These are phyloP conservation scores for Cotesia vestalis DNA, from an alignment of 1,140 invertebrate species.

Conservation along the genomic window DNA sequence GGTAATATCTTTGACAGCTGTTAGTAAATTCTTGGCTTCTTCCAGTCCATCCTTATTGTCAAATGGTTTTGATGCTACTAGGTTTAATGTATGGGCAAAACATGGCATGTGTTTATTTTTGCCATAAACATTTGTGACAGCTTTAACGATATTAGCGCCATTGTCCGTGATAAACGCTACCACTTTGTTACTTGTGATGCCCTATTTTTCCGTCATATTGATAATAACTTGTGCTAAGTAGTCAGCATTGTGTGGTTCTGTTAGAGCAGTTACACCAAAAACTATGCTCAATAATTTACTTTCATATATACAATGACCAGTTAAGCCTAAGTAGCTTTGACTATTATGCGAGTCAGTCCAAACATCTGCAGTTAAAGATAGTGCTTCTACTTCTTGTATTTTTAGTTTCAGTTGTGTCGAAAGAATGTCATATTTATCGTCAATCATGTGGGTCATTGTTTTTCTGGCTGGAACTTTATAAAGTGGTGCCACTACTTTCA, in stretches of 20 bases:
- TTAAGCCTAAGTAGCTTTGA: slow-evolving; percentile 50
- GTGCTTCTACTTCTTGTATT: slow-evolving; percentile 34
- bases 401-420: slow-evolving; percentile 43
- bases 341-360: slow-evolving; percentile 50
- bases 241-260: slow-evolving; percentile 43
- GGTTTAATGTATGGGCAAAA: slow-evolving; percentile 59
- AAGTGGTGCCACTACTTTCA: slow-evolving; percentile 55
- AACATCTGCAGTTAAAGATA: slow-evolving; percentile 51
- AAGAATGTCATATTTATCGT: slow-evolving; percentile 55
- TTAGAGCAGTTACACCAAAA: slow-evolving; percentile 40
- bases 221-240: slow-evolving; percentile 46
- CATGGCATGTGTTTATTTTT: slow-evolving; percentile 57
- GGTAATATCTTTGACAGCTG: slow-evolving; percentile 6
- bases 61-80: slow-evolving; percentile 6
- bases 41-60: neutral
- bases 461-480: slow-evolving; percentile 56
- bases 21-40: slow-evolving; percentile 3
- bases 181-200: too few relatives aligned
- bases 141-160: too few relatives aligned
- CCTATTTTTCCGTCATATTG: slow-evolving; percentile 50
- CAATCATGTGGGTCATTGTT: slow-evolving; percentile 47
- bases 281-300: slow-evolving; percentile 36
- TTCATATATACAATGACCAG: slow-evolving; percentile 42
- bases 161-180: too few relatives aligned
- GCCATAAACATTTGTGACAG: too few relatives aligned